Evolutionary conservation across 2,113 vertebrate genomes (phyloP), one percentile per base, ranked within the genome.

Genomic region (Ardeotis arabs): DNA sequence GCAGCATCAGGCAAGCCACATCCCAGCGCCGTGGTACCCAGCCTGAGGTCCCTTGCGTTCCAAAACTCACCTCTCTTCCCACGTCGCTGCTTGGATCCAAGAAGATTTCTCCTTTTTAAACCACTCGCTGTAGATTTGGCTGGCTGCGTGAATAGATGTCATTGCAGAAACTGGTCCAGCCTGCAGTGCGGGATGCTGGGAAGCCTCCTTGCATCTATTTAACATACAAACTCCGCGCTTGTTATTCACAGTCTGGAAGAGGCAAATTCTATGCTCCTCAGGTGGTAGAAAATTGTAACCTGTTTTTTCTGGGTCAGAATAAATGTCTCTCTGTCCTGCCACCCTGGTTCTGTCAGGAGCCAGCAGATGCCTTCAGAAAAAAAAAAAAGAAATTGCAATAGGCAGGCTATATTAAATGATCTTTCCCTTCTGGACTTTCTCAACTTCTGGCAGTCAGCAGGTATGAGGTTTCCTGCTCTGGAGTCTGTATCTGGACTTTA

Each of bases 391-490:
- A 81, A 35, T 33, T 31, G 58, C 50, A 83, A 0, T 37, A 41
- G 45, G 49, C 50, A 82, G 74, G 22, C 76, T 89, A 73, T 82
- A 91, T 91, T 87, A 87, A 84, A 85, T 84, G 52, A 89, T 92
- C 74, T 79, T 79, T 87, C 39, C 44, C 62, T 94, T 84, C 87
- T 96, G 95, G 93, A 82, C 53, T 96, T 96, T 87, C 41, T 96
- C 94, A 96, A 2, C 7, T 58, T 49, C 50, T 96, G 91, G 81
- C 91, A 95, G 81, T 66, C 81, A 82, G 66, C 74, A 96, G 89
- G 94, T 95, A 94, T 72, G 87, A 63, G 78, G 70, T 95, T 97
- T 96, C 89, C 91, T 96, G 93, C 81, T 93, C 93, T 73, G 81
- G 81, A 89, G 49, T 87, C 84, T 93, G 58, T 93, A 89, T 84